Evolutionary conservation across 2,888 invertebrate genomes (phyloP), one percentile per base, ranked within the genome.

Genomic region (Troglohyphantes excavatus): DNA sequence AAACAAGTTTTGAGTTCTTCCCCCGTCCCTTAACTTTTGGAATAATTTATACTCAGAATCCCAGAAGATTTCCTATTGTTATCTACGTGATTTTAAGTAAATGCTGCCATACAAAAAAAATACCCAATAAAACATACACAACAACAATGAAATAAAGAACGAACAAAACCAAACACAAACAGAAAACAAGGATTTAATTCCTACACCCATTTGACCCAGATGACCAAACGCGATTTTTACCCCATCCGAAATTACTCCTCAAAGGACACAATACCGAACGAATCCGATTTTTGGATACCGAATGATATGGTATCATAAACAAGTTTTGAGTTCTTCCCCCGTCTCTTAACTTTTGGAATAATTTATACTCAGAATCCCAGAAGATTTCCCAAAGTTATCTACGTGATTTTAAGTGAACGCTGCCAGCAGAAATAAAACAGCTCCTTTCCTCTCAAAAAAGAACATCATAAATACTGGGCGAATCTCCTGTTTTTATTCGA

Each of bases 401-500:
- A 78, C 65, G 78, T 65, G 65, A 78, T 65, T 65, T 65, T 78
- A 78, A 78, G 63, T 65, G 65, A 78, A 27, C 65, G 65, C 61
- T 21, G 53, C 29, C 21, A 17, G 29, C 11, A 59, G 59, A 75
- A 75, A 72, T 72, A 72, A 75, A 43, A 75, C 53, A 19, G 75
- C 29, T 21, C 33, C n/a, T n/a, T 27, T 75, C 43, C 72, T 53
- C 9, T 53, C 39, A 39, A 39, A 39, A 39, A 53, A 53, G 33
- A 75, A 75, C 61, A 27, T 75, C 75, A 75, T 75, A 75, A 75
- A 75, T 75, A 61, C 29, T 29, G 21, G 7, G 11, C 13, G 33
- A 5, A 26, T 61, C 29, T 75, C 27, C 59, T 61, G 13, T 59
- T 61, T 65, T 61, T 75, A 33, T 61, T 75, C 61, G 29, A 61